Conservation (phyloP, 2,113 vertebrate genomes). For the Spheniscus mendiculus region DNA sequence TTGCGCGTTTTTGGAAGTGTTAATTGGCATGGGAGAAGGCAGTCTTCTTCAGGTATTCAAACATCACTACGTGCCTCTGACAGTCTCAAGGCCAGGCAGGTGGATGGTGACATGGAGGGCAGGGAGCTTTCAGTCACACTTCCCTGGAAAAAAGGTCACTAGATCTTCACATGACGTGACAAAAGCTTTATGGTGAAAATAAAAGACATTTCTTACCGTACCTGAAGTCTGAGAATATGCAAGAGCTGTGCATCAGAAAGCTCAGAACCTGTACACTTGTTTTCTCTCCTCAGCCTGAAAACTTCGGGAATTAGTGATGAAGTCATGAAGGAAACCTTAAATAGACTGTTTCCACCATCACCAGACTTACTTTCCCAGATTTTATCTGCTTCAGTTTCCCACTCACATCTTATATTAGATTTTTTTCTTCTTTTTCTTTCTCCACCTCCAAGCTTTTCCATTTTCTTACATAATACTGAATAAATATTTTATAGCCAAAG, state of each 20-base stretch:
- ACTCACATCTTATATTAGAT: constrained; percentile 37
- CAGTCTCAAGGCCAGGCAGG: neutral
- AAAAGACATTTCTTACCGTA: neutral
- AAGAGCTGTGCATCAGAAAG: neutral
- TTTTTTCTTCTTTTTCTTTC: neutral
- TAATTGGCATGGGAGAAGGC: neutral
- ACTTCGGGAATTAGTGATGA: neutral
- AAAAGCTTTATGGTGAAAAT: neutral
- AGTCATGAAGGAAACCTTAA: constrained; percentile 13
- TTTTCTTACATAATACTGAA: constrained; percentile 45
- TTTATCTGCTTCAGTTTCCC: constrained; percentile 33
- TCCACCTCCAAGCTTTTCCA: constrained; percentile 28
- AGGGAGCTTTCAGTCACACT: neutral
- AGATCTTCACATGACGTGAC: neutral
- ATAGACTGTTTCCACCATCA: constrained; percentile 2
- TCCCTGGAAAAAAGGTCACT: neutral
- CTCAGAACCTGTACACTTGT: neutral
- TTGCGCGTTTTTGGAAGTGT: fast-evolving
- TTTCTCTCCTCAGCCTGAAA: neutral
- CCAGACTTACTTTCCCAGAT: neutral
- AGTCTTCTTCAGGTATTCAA: neutral
- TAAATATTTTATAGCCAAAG: constrained; percentile 51
- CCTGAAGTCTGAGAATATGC: neutral
- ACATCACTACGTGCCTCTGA: fast-evolving
- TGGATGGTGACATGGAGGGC: neutral